Percentiles rank a stretch among this genome's conserved stretches.
phyloP scores from a whole-genome alignment of 2,797 vertebrate species.

The Squalus acanthias region DNA sequence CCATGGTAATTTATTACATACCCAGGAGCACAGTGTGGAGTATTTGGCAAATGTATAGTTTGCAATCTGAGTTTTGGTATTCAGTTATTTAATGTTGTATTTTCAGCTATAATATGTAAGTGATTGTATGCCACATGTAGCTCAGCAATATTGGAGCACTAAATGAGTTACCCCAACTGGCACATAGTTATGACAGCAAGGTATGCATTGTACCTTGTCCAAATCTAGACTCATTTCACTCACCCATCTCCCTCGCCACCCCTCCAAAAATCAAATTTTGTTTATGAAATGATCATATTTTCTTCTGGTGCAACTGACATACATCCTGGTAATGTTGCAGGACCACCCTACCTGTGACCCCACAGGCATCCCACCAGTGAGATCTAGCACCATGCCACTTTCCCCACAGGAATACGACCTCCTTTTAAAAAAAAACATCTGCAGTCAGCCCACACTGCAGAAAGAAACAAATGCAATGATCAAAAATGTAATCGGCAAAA shows the following conservation, averaged over 20 bases:
- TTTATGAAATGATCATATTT: not conserved
- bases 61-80: not conserved
- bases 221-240: not conserved
- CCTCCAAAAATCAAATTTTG: not conserved
- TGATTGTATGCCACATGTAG: not conserved
- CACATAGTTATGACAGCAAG: not conserved
- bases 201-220: not conserved
- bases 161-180: not conserved
- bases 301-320: not conserved
- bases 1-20: not conserved
- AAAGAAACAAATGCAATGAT: not conserved
- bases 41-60: not conserved
- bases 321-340: not conserved
- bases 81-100: not conserved
- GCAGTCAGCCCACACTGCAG: not conserved
- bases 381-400: not conserved
- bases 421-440: constrained; percentile 10
- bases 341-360: constrained; percentile 24
- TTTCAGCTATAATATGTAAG: not conserved
- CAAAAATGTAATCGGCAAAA: not conserved
- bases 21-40: not conserved
- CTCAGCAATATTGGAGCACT: not conserved
- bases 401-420: not conserved
- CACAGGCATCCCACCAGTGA: not conserved
- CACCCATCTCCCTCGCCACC: not conserved